Base-by-base conservation (phyloP, 92 coral and sea anemone genomes). In the Ricordea florida region DNA sequence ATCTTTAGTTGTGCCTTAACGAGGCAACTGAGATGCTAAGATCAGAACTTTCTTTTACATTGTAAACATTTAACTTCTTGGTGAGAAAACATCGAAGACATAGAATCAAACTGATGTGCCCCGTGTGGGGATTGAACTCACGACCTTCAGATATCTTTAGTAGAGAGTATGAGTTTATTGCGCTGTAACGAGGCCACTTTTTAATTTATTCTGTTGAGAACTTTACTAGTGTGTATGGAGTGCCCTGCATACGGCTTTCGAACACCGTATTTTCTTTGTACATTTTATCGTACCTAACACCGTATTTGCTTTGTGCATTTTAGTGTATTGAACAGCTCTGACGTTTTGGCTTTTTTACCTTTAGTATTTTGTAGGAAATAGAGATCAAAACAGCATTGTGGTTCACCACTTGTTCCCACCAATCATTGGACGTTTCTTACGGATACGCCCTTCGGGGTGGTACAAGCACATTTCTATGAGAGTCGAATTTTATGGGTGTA, bases 61-160 rank as follows among this genome's bases (percentile, higher is more conserved):
- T n/a, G n/a, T n/a, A n/a, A n/a, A n/a, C n/a, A n/a, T n/a, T n/a
- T n/a, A n/a, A n/a, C n/a, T n/a, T n/a, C n/a, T n/a, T n/a, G n/a
- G n/a, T n/a, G n/a, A n/a, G n/a, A n/a, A n/a, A n/a, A n/a, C n/a
- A n/a, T n/a, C n/a, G 58, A 15, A 20, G 28, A 20, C 14, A 8
- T 50, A 6, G 32, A 16, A 2, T 6, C 21, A 55, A 55, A 55
- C 4, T 21, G 0, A 1, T 8, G 38, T 86, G 92, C 92, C 92
- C 61, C 87, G 92, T 81, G 88, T 82, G 92, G 76, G 92, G 88
- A 82, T 87, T 85, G 88, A 87, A 87, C 92, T 82, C 92, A 82
- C 92, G 92, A 82, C 92, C 92, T 87, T 87, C 92, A 87, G 88
- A 87, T 87, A 5, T 52, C 83, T 66, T 14, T n/a, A n/a, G 21